These are phyloP conservation scores for Axis porcinus DNA, from an alignment of 2,113 vertebrate species.

Conservation along the genomic window DNA sequence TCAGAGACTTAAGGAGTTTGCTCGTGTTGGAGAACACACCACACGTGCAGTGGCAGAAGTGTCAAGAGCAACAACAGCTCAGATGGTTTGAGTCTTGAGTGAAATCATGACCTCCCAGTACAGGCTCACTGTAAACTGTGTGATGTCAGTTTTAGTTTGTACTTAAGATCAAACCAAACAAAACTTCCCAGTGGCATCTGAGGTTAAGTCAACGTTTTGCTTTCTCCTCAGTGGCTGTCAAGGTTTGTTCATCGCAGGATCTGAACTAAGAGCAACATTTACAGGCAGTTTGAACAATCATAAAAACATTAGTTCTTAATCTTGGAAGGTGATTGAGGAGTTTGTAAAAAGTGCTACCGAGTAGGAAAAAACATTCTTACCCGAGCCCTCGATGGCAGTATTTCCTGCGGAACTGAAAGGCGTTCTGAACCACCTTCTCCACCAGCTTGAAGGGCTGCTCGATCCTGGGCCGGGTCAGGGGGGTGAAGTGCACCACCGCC, in stretches of 20 bases:
- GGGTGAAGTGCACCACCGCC: conserved; percentile 92
- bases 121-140: not conserved
- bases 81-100: not conserved
- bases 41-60: not conserved
- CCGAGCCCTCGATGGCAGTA: conserved; percentile 89
- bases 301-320: not conserved
- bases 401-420: conserved; percentile 95
- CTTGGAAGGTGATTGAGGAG: not conserved
- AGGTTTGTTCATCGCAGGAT: not conserved
- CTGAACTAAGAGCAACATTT: not conserved
- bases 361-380: conserved; percentile 80
- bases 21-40: not conserved
- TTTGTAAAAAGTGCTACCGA: not conserved
- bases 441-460: conserved; percentile 93
- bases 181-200: not conserved
- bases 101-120: rapidly evolving
- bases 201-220: not conserved
- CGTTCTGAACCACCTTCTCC: conserved; percentile 91
- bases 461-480: conserved; percentile 89
- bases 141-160: not conserved
- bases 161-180: not conserved
- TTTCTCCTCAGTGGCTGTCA: not conserved
- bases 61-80: not conserved
- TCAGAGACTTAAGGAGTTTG: too few relatives aligned
- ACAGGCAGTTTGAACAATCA: not conserved